phyloP scores from a whole-genome alignment of 2,113 vertebrate species.

The Paradoxurus hermaphroditus region DNA sequence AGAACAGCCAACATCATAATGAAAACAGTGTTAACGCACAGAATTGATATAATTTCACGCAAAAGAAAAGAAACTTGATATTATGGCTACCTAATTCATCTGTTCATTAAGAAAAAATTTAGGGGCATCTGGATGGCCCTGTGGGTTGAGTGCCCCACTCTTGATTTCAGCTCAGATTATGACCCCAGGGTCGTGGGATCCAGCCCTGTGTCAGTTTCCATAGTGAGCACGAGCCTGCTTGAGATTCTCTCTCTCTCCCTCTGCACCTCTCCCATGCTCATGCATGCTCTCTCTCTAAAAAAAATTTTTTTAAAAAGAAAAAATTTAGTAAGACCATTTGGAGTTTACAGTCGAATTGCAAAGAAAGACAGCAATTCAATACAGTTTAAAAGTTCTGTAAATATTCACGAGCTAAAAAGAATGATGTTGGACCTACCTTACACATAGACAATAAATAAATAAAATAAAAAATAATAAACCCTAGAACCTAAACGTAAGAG shows the following conservation, averaged over 20 bases:
- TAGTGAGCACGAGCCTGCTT: no score
- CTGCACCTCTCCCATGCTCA: no score
- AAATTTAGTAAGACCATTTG: not conserved
- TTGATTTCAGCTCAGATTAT: no score
- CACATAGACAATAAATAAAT: not conserved
- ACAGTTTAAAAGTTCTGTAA: not conserved
- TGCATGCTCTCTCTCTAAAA: no score
- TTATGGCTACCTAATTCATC: not conserved
- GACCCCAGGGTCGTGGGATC: no score
- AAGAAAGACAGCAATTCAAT: constrained; percentile 19
- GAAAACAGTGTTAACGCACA: not conserved
- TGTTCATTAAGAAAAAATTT: not conserved
- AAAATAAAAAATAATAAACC: not conserved
- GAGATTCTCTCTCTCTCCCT: no score
- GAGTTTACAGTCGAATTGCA: not conserved
- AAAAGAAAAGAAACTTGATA: constrained; percentile 5
- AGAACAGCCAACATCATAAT: not conserved
- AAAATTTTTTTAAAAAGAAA: not conserved
- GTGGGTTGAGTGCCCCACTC: no score
- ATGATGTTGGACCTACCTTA: not conserved
- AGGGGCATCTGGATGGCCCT: not conserved
- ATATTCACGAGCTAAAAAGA: not conserved
- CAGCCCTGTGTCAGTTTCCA: no score
- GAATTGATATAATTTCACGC: not conserved
- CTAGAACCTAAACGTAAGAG: not conserved